These are phyloP conservation scores for Tangara arthus DNA, from an alignment of 2,797 vertebrate species.

Conservation along the genomic window DNA sequence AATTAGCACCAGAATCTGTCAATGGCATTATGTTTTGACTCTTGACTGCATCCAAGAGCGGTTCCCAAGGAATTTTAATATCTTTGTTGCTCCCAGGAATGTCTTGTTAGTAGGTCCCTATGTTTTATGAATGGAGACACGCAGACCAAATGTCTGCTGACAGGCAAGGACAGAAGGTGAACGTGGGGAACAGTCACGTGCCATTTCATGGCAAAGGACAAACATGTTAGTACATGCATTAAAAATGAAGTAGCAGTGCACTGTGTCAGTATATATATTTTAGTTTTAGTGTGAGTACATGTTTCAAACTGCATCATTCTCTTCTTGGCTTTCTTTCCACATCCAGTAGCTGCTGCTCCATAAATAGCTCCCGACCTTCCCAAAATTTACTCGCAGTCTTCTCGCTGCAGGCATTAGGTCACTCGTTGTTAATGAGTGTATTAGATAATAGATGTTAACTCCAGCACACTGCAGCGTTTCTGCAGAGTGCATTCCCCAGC, in stretches of 20 bases:
- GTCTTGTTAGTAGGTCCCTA: not conserved
- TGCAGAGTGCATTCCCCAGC: slow-evolving; percentile 77
- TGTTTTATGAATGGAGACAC: not conserved
- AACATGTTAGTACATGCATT: not conserved
- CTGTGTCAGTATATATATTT: not conserved
- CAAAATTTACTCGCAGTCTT: not conserved
- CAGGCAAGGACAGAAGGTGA: slow-evolving; percentile 16
- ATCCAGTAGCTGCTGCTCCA: not conserved
- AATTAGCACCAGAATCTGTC: not conserved
- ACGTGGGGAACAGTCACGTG: not conserved
- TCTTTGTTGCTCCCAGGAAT: not conserved
- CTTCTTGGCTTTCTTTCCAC: not conserved
- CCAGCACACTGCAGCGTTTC: not conserved
- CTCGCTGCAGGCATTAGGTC: not conserved
- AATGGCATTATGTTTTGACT: not conserved
- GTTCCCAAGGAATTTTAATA: not conserved
- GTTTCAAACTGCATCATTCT: not conserved
- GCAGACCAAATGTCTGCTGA: not conserved
- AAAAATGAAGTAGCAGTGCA: not conserved
- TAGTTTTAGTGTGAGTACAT: not conserved
- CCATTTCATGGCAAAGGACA: slow-evolving; percentile 11
- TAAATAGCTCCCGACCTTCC: slow-evolving; percentile 18
- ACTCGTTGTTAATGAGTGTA: not conserved
- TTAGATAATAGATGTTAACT: slow-evolving; percentile 51
- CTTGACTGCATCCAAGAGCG: not conserved